Base-by-base conservation (phyloP, 1,140 invertebrate species). In the Caerostris darwini region DNA sequence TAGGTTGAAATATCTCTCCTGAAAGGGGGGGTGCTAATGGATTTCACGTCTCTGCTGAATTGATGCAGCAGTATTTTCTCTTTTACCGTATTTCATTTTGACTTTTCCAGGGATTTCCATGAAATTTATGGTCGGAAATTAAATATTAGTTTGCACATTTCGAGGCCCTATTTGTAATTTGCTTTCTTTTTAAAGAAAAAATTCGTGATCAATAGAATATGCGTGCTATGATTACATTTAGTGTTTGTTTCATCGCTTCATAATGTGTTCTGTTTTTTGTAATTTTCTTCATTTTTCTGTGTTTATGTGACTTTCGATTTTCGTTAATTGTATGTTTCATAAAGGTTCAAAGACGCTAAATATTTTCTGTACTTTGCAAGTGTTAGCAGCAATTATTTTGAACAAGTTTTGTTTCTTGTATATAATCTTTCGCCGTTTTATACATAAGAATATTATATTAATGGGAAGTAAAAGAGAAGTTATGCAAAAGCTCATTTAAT, bases 11-110 rank as follows among this genome's bases (percentile, higher is more conserved):
- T 77, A 77, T 77, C 34, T 53, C 8, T 34, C 53, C 34, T 12
- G 8, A 50, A 50, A 12, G 71, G 61, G 61, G 61, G 3, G n/a
- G 71, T 77, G 71, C 71, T 77, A 77, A 77, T 77, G 71, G 71
- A 34, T 77, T 77, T 77, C 5, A 8, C 10, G 71, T 77, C 71
- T 8, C 50, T 12, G 3, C 53, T 77, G 71, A 77, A 77, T 77
- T 53, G 71, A 77, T 77, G 34, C 34, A 8, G 71, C 8, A 77
- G 12, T 77, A 77, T 77, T 77, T 77, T 77, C 71, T 77, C 71
- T 50, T 77, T 50, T 7, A 34, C 50, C 53, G 71, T 50, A 77
- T 77, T 77, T 77, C 71, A 77, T 77, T 77, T 53, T 10, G 71
- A 12, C 53, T 8, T 77, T 77, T 77, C 53, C 71, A 10, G 34